Percentiles rank a stretch among this genome's conserved stretches.
These are phyloP conservation scores for Acanthosepion pharaonis DNA, from an alignment of 2,888 invertebrate genomes.

Conservation along the genomic window DNA sequence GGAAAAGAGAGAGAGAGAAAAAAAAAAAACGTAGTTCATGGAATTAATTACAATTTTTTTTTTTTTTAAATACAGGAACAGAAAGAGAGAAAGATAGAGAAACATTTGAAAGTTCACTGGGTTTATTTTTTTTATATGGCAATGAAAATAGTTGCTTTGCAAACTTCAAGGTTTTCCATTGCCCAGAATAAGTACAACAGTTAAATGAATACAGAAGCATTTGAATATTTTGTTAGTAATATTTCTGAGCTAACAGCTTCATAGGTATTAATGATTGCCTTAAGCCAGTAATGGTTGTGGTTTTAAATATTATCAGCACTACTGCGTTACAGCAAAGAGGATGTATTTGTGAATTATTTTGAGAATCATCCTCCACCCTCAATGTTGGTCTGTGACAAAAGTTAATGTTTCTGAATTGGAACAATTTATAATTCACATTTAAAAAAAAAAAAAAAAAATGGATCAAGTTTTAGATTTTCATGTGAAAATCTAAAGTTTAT, in stretches of 20 bases:
- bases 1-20: too few relatives aligned
- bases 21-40: background rate
- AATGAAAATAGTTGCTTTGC: background rate
- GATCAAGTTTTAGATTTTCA: background rate
- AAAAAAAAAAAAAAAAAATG: background rate
- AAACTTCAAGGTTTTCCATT: background rate
- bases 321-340: background rate
- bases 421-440: background rate
- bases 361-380: background rate
- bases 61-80: background rate
- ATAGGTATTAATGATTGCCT: background rate
- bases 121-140: background rate
- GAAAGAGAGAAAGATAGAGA: background rate
- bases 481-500: background rate
- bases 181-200: background rate
- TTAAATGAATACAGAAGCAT: background rate
- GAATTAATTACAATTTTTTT: background rate
- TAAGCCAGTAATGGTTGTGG: background rate
- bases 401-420: background rate
- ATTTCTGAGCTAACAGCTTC: background rate
- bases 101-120: background rate
- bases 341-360: background rate
- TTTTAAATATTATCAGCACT: background rate
- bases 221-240: background rate
- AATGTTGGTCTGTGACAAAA: background rate